Base-by-base conservation (phyloP, 2,797 vertebrate species). In the Esox masquinongy region DNA sequence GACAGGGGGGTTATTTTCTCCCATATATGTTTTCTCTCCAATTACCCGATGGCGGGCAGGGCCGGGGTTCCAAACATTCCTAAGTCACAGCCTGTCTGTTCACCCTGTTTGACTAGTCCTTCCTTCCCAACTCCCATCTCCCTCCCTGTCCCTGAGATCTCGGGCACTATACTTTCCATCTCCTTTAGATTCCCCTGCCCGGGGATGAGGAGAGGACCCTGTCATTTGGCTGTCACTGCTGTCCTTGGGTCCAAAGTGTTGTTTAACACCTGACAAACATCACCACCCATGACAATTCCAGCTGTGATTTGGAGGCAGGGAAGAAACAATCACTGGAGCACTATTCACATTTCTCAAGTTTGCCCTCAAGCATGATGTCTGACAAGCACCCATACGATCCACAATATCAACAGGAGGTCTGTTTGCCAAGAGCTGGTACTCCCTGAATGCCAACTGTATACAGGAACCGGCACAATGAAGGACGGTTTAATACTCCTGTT, bases 11-110 rank as follows among this genome's bases (percentile, higher is more conserved):
- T 94, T 94, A 95, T 95, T 94, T 94, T 90, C 92, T 93, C 92
- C 93, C 93, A 95, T 94, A 94, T 95, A 95, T 93, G 93, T 94
- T 94, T 94, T 94, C 92, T 93, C 92, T 94, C 93, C 94, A 94
- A 95, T 95, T 94, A 94, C 92, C 93, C 87, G 87, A 88, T 92
- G 84, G 74, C 53, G 36, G 71, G 19, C 34, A 61, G 71, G 19
- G 26, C 77, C 82, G 76, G 79, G 85, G 85, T 81, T 84, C 82
- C 88, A 86, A 90, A 89, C 84, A 89, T 86, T 77, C 87, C 84
- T 77, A 88, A 87, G 88, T 92, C 88, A 88, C 89, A 93, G 29
- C 14, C 29, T 6, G 63, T 66, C n/a, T 59, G 92, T 93, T 94
- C 93, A 94, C 89, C 43, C 91, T 92, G 91, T 93, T 92, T 93